Conservation (phyloP, 23 tunicate genomes). For the Botrylloides violaceus region DNA sequence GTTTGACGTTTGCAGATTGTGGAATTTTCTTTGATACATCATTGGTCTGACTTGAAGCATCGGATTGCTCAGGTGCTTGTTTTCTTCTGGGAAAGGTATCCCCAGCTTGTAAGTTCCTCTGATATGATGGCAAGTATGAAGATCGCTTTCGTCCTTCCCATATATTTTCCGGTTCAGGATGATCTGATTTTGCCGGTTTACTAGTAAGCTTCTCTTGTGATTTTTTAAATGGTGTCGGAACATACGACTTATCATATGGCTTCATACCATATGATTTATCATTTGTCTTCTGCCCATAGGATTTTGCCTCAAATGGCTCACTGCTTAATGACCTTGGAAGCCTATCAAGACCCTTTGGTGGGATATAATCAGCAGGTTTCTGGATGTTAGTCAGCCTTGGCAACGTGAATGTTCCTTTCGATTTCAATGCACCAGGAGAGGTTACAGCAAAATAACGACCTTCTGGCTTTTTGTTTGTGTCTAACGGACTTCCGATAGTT, state of each 20-base stretch:
- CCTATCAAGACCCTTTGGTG: background rate
- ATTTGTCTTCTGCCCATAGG: conserved; percentile 25
- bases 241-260: background rate
- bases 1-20: too few relatives aligned
- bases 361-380: background rate
- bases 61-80: background rate
- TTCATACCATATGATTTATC: conserved; percentile 23
- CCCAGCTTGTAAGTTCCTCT: conserved; percentile 2
- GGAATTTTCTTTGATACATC: background rate
- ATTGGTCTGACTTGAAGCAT: background rate
- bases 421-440: conserved; percentile 48
- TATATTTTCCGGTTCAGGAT: background rate
- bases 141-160: background rate
- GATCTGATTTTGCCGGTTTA: background rate
- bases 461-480: conserved; percentile 22
- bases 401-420: background rate
- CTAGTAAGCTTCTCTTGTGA: conserved; percentile 9
- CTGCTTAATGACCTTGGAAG: background rate
- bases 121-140: background rate
- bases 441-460: conserved; percentile 76
- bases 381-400: background rate
- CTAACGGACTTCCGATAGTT: conserved; percentile 38
- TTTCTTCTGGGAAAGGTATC: background rate
- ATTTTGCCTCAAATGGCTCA: background rate
- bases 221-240: conserved; percentile 38